Evolutionary conservation across 2,797 vertebrate species (phyloP), one percentile per base, ranked within the genome.

Genomic region (Benthosema pterotum): DNA sequence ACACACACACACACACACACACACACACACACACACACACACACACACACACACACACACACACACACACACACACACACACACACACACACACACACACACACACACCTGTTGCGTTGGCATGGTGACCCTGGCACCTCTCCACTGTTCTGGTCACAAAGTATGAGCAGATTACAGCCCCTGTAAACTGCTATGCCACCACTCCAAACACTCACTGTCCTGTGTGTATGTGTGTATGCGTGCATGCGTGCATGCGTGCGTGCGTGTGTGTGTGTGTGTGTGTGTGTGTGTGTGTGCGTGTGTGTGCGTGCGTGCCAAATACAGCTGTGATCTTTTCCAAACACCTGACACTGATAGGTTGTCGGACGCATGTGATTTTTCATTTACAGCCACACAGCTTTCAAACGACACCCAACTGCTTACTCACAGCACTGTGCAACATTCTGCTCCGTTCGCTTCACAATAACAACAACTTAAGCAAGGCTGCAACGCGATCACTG

Each of bases 91-190:
- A 52, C 12, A 43, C 6, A 43, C 32, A n/a, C 16, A 45, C 38
- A 65, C 12, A 52, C 55, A 59, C 71, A 74, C 52, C 32, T 38
- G 32, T 38, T 38, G 32, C 32, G 71, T 61, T 49, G 65, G 9
- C 52, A 16, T 13, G 13, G 15, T 17, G 63, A 42, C 11, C 5
- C 52, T 17, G 25, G 11, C 46, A 65, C 56, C 59, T 63, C 52
- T 68, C 3, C 13, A 19, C 16, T 52, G 15, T 18, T 52, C 32
- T 12, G 51, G 46, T 51, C 11, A 13, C 5, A 15, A 0, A 61
- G 28, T 48, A n/a, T 28, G n/a, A 19, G 47, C 18, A 43, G 32
- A 11, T 16, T 46, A 56, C 28, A 48, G 11, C 5, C 13, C 32
- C 28, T 42, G 18, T 32, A 14, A 45, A 15, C 2, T 2, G 3